Evolutionary conservation across 2,113 vertebrate species (phyloP).

Genomic region (Proterorhinus semilunaris): DNA sequence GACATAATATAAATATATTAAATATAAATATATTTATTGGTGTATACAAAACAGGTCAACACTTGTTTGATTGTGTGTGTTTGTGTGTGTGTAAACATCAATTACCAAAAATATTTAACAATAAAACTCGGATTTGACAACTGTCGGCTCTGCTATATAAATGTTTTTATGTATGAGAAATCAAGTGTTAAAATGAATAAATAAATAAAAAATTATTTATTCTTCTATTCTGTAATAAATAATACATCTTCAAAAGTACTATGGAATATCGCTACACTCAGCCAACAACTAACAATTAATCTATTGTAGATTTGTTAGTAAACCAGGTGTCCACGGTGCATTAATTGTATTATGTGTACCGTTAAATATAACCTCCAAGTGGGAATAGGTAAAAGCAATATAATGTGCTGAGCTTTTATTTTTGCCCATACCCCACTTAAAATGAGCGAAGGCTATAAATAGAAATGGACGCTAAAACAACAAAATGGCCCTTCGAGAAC

Average conservation of each 20-base stretch:
- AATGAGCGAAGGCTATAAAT: not conserved
- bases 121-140: too few species aligned
- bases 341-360: not conserved
- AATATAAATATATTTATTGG: too few species aligned
- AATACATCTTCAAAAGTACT: not conserved
- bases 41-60: too few species aligned
- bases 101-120: too few species aligned
- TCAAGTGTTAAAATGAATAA: too few species aligned
- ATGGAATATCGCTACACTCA: not conserved
- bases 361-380: slow-evolving; percentile 1
- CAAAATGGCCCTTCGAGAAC: not conserved
- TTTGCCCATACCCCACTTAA: not conserved
- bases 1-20: too few species aligned
- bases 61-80: too few species aligned
- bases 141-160: too few species aligned
- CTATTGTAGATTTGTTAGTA: not conserved
- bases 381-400: not conserved
- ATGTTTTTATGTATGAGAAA: too few species aligned
- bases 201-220: not conserved
- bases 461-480: not conserved
- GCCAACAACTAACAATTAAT: not conserved
- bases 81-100: too few species aligned
- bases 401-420: not conserved
- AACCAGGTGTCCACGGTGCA: not conserved
- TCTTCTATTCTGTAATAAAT: not conserved